Evolutionary conservation across 1,140 invertebrate genomes (phyloP), one percentile per base, ranked within the genome.

Genomic region (Melipona quadrifasciata): DNA sequence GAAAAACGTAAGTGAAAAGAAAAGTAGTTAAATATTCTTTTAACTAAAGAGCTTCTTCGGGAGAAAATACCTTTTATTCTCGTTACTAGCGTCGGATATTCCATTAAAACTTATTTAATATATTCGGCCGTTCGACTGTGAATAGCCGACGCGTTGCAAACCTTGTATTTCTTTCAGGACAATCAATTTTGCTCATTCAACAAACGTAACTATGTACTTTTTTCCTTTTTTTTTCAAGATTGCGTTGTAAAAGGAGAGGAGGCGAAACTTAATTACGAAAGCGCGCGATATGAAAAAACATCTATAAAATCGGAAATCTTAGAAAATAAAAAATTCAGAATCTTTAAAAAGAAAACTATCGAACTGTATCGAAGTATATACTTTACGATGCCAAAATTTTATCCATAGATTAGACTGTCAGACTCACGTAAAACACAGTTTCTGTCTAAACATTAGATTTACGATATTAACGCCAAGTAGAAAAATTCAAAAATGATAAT

Each of bases 91-190:
- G 55, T 57, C 12, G 31, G 61, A 17, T n/a, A n/a, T 58, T 82
- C 55, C 55, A 78, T 83, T 78, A 70, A 78, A 83, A 78, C 64
- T 83, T 83, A 70, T 82, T 82, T 67, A 68, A 78, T 70, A 76
- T 71, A 39, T 19, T 65, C 19, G 21, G 51, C 27, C 64, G 19
- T 24, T 67, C 58, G 58, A 61, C 24, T n/a, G 58, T 14, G 57
- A 47, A n/a, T n/a, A 71, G 53, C 16, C 47, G 2, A 27, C 21
- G 77, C 1, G 67, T 57, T 58, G 10, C 57, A 1, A n/a, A 17
- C 8, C 31, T 53, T 39, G 31, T 57, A 39, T n/a, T 76, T 76
- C 21, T 76, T 76, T 39, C 24, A 11, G 34, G n/a, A 34, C 39
- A 76, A 76, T 76, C 57, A 61, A 61, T 61, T 16, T 53, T 51